Base-by-base conservation (phyloP, 2,888 invertebrate species). In the Cetonia aurata region DNA sequence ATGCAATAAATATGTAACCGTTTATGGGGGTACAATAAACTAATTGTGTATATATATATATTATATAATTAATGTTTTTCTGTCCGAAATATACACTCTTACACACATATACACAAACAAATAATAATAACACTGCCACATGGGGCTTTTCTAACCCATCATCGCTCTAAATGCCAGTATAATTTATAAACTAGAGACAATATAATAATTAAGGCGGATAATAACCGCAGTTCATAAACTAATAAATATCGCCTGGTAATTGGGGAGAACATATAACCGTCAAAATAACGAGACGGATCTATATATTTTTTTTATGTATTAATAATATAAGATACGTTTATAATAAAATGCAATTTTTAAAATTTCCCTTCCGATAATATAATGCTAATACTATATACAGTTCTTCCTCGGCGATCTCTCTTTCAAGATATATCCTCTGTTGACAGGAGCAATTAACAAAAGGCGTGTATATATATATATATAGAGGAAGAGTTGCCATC, bases 101-200 rank as follows among this genome's bases (percentile, higher is more conserved):
- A 44, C 17, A 19, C 15, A n/a, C 46, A 25, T 12, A 42, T 13
- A 33, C 55, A 19, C 46, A 57, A 42, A 50, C 52, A 65, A 55
- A 69, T 55, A 55, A 65, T 31, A 70, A 70, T 62, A 62, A 69
- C 48, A 62, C 37, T n/a, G n/a, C 46, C 46, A 62, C 62, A 62
- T 37, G 33, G 48, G 33, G 25, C 25, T 25, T n/a, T n/a, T 25
- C 25, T 25, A 25, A 15, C 33, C 31, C 48, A 62, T 62, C 62
- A 48, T 25, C 25, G 4, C 25, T 25, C 25, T 25, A 1, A 4
- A 1, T 25, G 25, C 25, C 25, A 62, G 62, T 50, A 31, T 77
- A 76, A 75, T 75, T 74, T 73, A 75, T 75, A 72, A 72, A 75
- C 74, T 74, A 59, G 70, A 73, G 74, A 73, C 75, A 75, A 72